Evolutionary conservation across 2,797 vertebrate genomes (phyloP).

Genomic region (Monodelphis domestica): DNA sequence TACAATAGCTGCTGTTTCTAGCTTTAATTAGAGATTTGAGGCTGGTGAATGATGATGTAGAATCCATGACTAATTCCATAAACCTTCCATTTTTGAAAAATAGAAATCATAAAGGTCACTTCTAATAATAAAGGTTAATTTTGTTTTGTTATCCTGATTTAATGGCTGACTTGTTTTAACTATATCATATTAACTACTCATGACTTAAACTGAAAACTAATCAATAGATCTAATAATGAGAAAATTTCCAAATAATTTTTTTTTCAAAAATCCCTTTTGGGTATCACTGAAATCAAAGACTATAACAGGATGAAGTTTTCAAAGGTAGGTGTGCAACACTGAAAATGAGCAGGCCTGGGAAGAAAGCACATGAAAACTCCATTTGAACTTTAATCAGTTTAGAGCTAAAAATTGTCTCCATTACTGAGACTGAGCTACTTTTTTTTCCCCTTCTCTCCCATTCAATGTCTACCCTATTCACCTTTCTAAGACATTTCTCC

Average conservation of each 20-base stretch:
- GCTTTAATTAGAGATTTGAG: not conserved
- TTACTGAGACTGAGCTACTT: too few species aligned
- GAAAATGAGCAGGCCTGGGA: not conserved
- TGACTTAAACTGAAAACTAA: not conserved
- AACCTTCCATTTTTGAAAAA: not conserved
- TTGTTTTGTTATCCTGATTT: not conserved
- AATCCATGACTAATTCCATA: not conserved
- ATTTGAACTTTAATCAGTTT: rapidly evolving
- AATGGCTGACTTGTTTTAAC: not conserved
- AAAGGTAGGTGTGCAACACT: rapidly evolving
- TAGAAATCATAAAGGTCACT: not conserved
- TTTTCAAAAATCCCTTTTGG: not conserved
- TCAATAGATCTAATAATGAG: not conserved
- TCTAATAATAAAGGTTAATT: not conserved
- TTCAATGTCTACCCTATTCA: not conserved
- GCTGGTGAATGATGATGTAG: not conserved
- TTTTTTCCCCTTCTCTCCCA: not conserved
- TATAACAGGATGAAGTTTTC: too few species aligned
- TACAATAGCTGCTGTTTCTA: not conserved
- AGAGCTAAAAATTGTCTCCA: not conserved
- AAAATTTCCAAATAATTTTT: too few species aligned
- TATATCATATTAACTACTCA: not conserved
- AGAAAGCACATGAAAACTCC: not conserved
- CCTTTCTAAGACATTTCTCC: not conserved
- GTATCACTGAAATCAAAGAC: not conserved